Base-by-base conservation (phyloP, 2,113 vertebrate genomes). In the Mesocricetus auratus region DNA sequence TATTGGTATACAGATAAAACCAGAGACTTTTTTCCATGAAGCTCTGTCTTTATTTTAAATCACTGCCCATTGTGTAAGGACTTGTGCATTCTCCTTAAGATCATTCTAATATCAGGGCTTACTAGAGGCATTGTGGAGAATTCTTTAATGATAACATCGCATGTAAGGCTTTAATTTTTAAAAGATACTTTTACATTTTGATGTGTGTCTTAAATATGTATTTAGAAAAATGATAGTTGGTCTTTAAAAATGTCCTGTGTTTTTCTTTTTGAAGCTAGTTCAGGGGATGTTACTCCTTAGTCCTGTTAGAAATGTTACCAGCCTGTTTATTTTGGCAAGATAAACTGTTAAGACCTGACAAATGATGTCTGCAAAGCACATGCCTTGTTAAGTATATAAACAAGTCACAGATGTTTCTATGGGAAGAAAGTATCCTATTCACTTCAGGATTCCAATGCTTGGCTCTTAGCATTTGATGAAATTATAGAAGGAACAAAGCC, bases 331-430 rank as follows among this genome's bases (percentile, higher is more conserved):
- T 97, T 97, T 97, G 96, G 94, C 96, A 96, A 96, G 94, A 86
- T 93, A 97, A 92, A 97, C 89, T 97, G 92, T 92, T 94, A 96
- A 97, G 96, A 94, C 94, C 94, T 97, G 95, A 94, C 97, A 96
- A 93, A 95, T 94, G 96, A 97, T 94, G 87, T 85, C 90, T 95
- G 92, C 66, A 78, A 90, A 97, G 85, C 96, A 96, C 50, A 53
- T 88, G 87, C 83, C 96, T 95, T 58, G 77, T 95, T 90, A 95
- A 97, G 92, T 94, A 24, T 89, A 74, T 89, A 96, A 95, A 95
- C 94, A 93, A 86, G 66, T 91, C 50, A 13, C 97, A 96, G 94
- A 83, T 96, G 93, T 96, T 94, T 91, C 93, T 96, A 7, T 95
- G 86, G 85, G 50, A 86, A 81, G 96, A 94, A 90, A 68, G 15